Conservation (phyloP, 1,140 invertebrate species). For the Musca domestica region DNA sequence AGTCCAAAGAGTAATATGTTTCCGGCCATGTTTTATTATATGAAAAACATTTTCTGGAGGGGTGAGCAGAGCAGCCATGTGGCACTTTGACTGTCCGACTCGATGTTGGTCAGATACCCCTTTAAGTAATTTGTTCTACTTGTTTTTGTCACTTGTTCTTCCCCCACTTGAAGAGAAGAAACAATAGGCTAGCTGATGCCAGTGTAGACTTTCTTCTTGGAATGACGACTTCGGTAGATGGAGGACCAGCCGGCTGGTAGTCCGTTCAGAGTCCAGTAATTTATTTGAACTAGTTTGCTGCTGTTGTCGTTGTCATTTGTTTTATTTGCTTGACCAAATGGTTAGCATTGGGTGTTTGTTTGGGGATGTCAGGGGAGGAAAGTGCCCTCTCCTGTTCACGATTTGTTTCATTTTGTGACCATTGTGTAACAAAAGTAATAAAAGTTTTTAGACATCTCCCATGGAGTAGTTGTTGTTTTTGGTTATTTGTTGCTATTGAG, state of each 20-base stretch:
- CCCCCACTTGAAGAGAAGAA: too few relatives aligned
- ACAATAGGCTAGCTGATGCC: too few relatives aligned
- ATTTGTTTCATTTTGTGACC: not conserved
- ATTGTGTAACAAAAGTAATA: slow-evolving; percentile 17
- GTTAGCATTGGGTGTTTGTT: not conserved
- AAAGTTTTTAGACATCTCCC: slow-evolving; percentile 21
- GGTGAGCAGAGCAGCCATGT: too few relatives aligned
- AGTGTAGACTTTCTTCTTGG: too few relatives aligned
- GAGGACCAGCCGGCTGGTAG: slow-evolving; percentile 3
- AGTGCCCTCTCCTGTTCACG: not conserved
- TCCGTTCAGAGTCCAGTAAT: slow-evolving; percentile 4
- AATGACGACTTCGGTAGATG: too few relatives aligned
- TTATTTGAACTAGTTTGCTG: slow-evolving; percentile 15
- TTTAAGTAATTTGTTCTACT: slow-evolving; percentile 16
- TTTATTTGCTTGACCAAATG: not conserved
- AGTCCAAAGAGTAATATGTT: slow-evolving; percentile 6
- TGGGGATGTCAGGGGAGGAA: not conserved
- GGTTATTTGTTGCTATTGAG: slow-evolving; percentile 7
- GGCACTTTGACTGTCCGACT: not conserved
- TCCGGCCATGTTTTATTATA: not conserved
- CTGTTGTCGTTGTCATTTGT: slow-evolving; percentile 11
- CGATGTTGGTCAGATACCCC: not conserved
- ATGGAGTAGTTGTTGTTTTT: slow-evolving; percentile 12
- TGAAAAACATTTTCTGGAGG: not conserved
- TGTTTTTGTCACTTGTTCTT: slow-evolving; percentile 16